These are phyloP conservation scores for Limnephilus lunatus DNA, from an alignment of 2,888 invertebrate genomes.

Conservation along the genomic window DNA sequence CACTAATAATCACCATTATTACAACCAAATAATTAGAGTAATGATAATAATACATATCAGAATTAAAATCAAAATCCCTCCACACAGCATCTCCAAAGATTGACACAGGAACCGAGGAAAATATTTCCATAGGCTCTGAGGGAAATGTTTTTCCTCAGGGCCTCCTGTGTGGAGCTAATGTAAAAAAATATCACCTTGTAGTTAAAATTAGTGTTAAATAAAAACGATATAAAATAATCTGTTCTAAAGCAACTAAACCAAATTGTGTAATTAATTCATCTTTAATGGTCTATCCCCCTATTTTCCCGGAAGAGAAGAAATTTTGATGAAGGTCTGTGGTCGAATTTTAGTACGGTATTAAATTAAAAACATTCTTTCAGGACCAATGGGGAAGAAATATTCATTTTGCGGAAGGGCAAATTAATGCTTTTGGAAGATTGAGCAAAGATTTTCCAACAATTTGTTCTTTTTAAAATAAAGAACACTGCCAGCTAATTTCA, in stretches of 20 bases:
- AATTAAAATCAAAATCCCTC: no score
- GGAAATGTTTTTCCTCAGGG: no score
- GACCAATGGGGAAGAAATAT: neutral
- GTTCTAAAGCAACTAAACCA: neutral
- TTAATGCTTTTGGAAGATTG: neutral
- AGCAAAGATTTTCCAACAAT: neutral
- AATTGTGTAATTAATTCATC: neutral
- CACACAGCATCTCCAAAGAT: no score
- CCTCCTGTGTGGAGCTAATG: no score
- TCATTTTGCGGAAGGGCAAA: neutral
- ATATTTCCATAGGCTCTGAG: no score
- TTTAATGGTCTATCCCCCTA: neutral
- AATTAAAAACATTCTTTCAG: neutral
- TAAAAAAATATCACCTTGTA: neutral
- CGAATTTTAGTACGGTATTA: neutral
- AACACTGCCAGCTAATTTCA: slow-evolving; percentile 2
- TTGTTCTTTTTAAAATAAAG: neutral
- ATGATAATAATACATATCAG: no score
- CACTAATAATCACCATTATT: no score
- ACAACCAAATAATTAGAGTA: no score
- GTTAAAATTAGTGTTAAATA: neutral
- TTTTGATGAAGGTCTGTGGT: neutral
- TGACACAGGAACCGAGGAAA: no score
- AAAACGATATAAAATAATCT: neutral
- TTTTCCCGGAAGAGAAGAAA: neutral